Evolutionary conservation across 1,140 invertebrate genomes (phyloP).

Genomic region (Drosophila leontia): DNA sequence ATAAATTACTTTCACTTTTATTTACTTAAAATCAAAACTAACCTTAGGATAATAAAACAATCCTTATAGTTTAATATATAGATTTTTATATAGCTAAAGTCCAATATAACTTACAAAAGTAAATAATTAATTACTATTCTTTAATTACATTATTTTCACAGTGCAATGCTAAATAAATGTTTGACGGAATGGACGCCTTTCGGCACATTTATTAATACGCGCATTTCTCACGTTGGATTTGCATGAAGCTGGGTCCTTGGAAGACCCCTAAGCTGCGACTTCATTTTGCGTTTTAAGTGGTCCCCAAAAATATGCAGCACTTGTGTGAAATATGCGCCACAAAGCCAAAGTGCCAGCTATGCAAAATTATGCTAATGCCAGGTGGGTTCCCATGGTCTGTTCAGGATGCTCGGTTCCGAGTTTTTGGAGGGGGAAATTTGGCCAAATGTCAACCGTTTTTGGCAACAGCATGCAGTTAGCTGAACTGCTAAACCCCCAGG

Average conservation of each 20-base stretch:
- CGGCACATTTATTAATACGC: constrained; percentile 73
- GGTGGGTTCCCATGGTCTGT: constrained; percentile 36
- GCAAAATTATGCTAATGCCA: constrained; percentile 82
- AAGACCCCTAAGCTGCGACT: constrained; percentile 49
- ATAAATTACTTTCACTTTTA: no score
- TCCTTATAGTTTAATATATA: no score
- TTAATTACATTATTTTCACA: neutral
- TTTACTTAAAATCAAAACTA: no score
- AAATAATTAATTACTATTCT: neutral
- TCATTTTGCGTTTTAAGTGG: constrained; percentile 80
- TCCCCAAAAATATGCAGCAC: constrained; percentile 70
- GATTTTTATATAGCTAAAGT: no score
- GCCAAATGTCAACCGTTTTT: constrained; percentile 60
- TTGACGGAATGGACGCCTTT: constrained; percentile 27
- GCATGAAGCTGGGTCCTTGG: constrained; percentile 36
- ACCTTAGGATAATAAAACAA: no score
- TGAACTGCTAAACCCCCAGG: constrained; percentile 42
- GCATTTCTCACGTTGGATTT: constrained; percentile 71
- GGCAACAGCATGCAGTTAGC: constrained; percentile 61
- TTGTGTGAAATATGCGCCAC: constrained; percentile 72
- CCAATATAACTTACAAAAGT: no score
- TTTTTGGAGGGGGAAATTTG: constrained; percentile 23
- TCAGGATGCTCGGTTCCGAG: constrained; percentile 1
- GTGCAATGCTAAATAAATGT: neutral
- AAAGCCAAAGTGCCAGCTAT: constrained; percentile 65